Evolutionary conservation across 2,113 vertebrate species (phyloP).

Genomic region (Turnix velox): DNA sequence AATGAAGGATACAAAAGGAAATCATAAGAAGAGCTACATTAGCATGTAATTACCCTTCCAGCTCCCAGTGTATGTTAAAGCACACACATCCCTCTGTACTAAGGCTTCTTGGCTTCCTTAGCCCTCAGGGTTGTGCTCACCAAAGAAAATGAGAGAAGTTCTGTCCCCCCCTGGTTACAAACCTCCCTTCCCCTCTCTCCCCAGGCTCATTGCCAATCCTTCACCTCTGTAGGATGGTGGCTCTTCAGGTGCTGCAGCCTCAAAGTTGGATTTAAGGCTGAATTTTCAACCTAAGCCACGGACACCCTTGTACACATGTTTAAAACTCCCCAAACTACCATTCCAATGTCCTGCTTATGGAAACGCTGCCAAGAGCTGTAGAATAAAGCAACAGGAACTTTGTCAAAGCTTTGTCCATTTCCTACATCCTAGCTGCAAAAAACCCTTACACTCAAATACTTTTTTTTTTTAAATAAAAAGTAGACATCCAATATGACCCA

Average conservation of each 20-base stretch:
- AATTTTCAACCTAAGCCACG: neutral
- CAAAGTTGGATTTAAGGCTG: neutral
- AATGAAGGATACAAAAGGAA: conserved; percentile 14
- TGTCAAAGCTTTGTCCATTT: neutral
- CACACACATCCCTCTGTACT: neutral
- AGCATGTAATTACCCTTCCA: neutral
- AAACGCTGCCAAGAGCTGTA: neutral
- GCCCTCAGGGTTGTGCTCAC: neutral
- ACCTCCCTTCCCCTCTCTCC: too few relatives aligned
- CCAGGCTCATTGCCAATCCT: neutral
- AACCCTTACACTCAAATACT: neutral
- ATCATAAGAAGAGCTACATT: neutral
- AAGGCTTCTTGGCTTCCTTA: neutral
- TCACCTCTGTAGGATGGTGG: neutral
- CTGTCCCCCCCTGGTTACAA: neutral
- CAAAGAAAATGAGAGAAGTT: neutral
- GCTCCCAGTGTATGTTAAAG: neutral
- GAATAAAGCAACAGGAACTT: neutral
- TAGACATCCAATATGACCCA: neutral
- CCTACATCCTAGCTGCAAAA: neutral
- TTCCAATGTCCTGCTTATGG: neutral
- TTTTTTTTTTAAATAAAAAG: neutral
- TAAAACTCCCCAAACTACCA: neutral
- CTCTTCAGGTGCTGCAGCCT: neutral
- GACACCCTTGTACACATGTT: neutral